A percentile compares a stretch with the other conserved stretches of the same genome.
Conservation (phyloP, 64 coral and sea anemone species). For the Pocillopora verrucosa region DNA sequence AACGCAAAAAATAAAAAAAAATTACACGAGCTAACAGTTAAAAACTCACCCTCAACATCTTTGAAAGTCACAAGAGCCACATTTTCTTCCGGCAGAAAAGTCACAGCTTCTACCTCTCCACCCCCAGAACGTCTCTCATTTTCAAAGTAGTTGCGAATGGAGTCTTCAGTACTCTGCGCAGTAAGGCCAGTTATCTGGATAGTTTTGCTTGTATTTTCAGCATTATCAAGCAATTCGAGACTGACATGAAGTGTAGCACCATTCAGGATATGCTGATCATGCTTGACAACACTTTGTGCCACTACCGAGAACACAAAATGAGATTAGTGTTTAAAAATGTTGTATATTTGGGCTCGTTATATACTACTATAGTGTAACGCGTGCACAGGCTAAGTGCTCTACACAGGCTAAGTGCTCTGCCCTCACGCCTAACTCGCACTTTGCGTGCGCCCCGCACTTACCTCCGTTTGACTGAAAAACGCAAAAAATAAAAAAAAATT, state of each 20-base stretch:
- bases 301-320: not conserved
- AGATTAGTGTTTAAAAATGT: not conserved
- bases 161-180: conserved; percentile 25
- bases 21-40: too few relatives aligned
- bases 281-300: not conserved
- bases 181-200: conserved; percentile 15
- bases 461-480: too few relatives aligned
- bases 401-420: too few relatives aligned
- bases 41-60: too few relatives aligned
- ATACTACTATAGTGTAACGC: too few relatives aligned
- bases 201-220: not conserved
- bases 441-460: too few relatives aligned
- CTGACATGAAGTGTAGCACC: conserved; percentile 9
- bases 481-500: too few relatives aligned
- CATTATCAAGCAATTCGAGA: not conserved
- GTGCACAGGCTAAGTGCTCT: not conserved
- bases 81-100: not conserved
- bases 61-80: conserved; percentile 7
- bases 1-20: too few relatives aligned
- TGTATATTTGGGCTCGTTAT: too few relatives aligned
- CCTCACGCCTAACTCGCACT: too few relatives aligned
- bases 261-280: not conserved
- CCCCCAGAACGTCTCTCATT: conserved; percentile 24
- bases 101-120: conserved; percentile 23
- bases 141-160: conserved; percentile 42